Conservation (phyloP, 2,797 vertebrate species). For the Platyrinchus mystaceus region DNA sequence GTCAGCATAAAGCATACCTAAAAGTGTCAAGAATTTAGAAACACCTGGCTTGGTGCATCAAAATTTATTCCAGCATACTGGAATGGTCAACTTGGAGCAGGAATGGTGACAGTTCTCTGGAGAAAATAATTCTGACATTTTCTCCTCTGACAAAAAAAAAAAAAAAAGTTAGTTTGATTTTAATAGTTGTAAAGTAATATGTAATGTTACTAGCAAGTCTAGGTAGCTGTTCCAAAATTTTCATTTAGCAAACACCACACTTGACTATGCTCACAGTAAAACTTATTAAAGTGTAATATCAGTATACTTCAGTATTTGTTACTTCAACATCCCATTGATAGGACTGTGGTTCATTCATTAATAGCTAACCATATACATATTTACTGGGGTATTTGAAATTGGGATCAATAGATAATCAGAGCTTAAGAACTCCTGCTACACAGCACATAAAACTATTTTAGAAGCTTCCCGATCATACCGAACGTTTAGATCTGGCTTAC, state of each 20-base stretch:
- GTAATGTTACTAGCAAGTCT: neutral
- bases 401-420: neutral
- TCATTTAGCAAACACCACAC: neutral
- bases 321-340: neutral
- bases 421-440: neutral
- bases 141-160: neutral
- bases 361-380: neutral
- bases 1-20: neutral
- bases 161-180: neutral
- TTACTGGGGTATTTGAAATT: neutral
- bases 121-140: neutral
- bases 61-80: neutral
- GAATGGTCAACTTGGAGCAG: neutral
- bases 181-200: neutral
- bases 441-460: neutral
- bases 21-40: neutral
- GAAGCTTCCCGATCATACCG: neutral
- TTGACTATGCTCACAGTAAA: neutral
- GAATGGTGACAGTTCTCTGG: neutral
- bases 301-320: neutral
- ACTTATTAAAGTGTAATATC: neutral
- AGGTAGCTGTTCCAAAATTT: neutral
- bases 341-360: neutral
- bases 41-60: fast-evolving
- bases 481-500: neutral